phyloP scores from a whole-genome alignment of 2,797 vertebrate species.

The Pyrocephalus nanus region DNA sequence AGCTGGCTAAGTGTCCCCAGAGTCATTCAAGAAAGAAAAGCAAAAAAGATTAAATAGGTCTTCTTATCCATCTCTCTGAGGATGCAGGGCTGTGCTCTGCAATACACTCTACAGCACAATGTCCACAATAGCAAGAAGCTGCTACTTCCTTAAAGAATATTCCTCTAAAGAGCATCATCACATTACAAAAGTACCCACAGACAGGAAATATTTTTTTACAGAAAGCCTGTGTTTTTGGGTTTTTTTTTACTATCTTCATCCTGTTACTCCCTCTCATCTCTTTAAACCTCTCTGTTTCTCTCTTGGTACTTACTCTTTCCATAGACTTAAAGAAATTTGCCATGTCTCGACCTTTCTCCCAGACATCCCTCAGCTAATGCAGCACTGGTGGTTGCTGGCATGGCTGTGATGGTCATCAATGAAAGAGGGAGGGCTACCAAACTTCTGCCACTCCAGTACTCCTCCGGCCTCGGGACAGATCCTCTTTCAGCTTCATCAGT shows the following conservation, averaged over 20 bases:
- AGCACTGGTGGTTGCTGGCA: background rate
- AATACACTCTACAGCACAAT: background rate
- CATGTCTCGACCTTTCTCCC: background rate
- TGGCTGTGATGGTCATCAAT: background rate
- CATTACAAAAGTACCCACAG: background rate
- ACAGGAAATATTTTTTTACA: background rate
- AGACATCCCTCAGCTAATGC: background rate
- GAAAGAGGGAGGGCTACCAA: background rate
- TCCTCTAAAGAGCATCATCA: background rate
- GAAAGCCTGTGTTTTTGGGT: background rate
- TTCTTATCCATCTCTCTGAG: background rate
- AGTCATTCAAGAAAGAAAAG: slow-evolving; percentile 47
- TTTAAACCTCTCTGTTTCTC: background rate
- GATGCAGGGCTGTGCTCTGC: background rate
- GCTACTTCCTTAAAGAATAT: background rate
- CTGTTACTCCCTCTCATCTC: background rate
- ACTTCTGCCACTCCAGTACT: slow-evolving; percentile 20
- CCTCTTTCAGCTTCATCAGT: slow-evolving; percentile 47
- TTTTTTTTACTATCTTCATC: background rate
- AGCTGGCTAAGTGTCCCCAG: background rate
- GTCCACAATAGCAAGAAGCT: background rate
- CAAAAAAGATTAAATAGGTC: slow-evolving; percentile 14
- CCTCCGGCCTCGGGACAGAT: slow-evolving; percentile 1
- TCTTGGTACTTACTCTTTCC: background rate
- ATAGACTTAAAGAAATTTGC: background rate